Base-by-base conservation (phyloP, 2,888 invertebrate genomes). In the Polylopha cassiicola region DNA sequence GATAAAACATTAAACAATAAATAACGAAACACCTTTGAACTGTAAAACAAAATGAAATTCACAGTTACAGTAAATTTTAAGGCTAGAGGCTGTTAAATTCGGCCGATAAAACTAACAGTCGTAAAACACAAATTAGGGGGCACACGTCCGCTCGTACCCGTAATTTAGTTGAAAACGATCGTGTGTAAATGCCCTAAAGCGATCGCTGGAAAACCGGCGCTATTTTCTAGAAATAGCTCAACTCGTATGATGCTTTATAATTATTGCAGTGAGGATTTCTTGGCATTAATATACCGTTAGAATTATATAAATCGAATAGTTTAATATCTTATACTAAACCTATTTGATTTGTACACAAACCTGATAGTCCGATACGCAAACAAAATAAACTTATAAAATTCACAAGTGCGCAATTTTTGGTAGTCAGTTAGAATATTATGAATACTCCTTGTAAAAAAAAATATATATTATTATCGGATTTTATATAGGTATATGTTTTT, bases 121-220 rank as follows among this genome's bases (percentile, higher is more conserved):
- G 46, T 50, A 46, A 48, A 52, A 47, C 39, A 46, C 46, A 52
- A 48, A 48, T 48, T 46, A 45, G 44, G 18, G 16, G 38, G 24
- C 23, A 32, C 50, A 51, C 48, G 49, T 49, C 36, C 44, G 39
- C 37, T 39, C 44, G 48, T 48, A 44, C 44, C 39, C 39, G 42
- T 52, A 50, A 52, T 47, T 51, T 50, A 45, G 47, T 42, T 42
- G 37, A 39, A 41, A 46, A 48, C 47, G 48, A 47, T 47, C 48
- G 41, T 41, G 39, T 47, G 47, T 47, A 43, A 46, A 50, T 43
- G 38, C 39, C 41, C 32, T 43, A 22, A 18, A 39, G 38, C 36
- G 16, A 41, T 41, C n/a, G 26, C 28, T 13, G 16, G 33, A 36
- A 46, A 46, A 43, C 28, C 39, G n/a, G 17, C 4, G 15, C 27